Percentiles rank a stretch among this genome's conserved stretches.
Conservation (phyloP, 1,140 invertebrate genomes). For the Scaptodrosophila lebanonensis region DNA sequence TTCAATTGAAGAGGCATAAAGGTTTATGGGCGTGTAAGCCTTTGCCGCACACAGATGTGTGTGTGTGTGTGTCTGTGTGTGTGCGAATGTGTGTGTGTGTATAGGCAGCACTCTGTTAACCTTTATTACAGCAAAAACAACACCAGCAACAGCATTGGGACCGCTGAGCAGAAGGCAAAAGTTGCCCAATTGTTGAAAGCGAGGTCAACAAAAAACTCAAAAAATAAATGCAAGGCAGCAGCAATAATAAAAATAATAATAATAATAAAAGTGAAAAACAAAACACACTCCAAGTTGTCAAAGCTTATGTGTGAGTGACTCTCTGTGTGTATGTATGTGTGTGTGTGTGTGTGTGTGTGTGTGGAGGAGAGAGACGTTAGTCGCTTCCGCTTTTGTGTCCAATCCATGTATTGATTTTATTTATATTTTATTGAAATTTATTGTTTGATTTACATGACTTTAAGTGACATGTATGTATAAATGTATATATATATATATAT, state of each 20-base stretch:
- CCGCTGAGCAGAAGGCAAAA: too few relatives aligned
- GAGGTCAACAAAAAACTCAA: too few relatives aligned
- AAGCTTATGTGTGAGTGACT: neutral
- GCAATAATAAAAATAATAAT: constrained; percentile 13
- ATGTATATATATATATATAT: constrained; percentile 1
- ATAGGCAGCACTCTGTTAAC: constrained; percentile 45
- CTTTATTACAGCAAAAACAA: constrained; percentile 27
- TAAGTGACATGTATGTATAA: constrained; percentile 29
- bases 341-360: too few relatives aligned
- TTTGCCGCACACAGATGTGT: constrained; percentile 17
- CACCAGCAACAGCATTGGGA: too few relatives aligned
- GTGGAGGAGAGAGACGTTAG: too few relatives aligned
- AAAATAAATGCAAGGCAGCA: too few relatives aligned
- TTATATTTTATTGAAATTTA: constrained; percentile 64
- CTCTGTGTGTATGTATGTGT: too few relatives aligned
- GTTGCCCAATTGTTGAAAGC: too few relatives aligned
- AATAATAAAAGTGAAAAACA: constrained; percentile 4
- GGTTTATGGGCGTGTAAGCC: constrained; percentile 53
- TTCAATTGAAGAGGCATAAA: constrained; percentile 56
- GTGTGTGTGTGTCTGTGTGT: neutral
- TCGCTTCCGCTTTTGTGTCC: neutral
- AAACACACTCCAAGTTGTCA: too few relatives aligned
- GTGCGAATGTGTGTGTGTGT: constrained; percentile 34
- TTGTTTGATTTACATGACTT: constrained; percentile 55
- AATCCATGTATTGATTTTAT: constrained; percentile 46